Conservation (phyloP, 2,888 invertebrate genomes). For the Neocrepidodera transversa region DNA sequence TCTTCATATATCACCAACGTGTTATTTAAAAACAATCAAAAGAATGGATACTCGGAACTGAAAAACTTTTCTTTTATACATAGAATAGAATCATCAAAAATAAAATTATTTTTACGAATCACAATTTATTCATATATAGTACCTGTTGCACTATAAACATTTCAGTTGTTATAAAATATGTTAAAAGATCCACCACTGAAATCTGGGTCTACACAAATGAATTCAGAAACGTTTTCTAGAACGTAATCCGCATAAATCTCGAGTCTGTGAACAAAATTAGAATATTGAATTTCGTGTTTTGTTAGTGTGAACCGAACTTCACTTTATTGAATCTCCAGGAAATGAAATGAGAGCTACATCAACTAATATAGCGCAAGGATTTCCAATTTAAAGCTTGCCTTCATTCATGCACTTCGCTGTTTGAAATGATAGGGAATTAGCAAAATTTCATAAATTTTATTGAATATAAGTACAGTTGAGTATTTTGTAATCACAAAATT, state of each 20-base stretch:
- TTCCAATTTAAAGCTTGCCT: constrained; percentile 45
- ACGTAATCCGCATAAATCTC: constrained; percentile 20
- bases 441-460: constrained; percentile 59
- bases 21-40: too few species aligned
- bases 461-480: constrained; percentile 51
- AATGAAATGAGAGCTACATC: constrained; percentile 51
- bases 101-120: too few species aligned
- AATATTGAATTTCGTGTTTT: constrained; percentile 26
- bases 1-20: too few species aligned
- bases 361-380: constrained; percentile 53
- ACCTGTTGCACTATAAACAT: too few species aligned
- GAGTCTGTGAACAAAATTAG: constrained; percentile 24
- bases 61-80: too few species aligned
- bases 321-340: constrained; percentile 48
- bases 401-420: constrained; percentile 45
- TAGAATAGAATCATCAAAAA: too few species aligned
- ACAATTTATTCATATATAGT: too few species aligned
- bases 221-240: constrained; percentile 18
- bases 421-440: constrained; percentile 59
- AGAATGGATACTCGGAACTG: too few species aligned
- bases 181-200: constrained; percentile 1
- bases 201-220: not conserved
- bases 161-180: not conserved
- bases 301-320: constrained; percentile 45
- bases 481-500: constrained; percentile 55